Evolutionary conservation across 2,797 vertebrate species (phyloP), one percentile per base, ranked within the genome.

Genomic region (Petrocephalus sullivani): DNA sequence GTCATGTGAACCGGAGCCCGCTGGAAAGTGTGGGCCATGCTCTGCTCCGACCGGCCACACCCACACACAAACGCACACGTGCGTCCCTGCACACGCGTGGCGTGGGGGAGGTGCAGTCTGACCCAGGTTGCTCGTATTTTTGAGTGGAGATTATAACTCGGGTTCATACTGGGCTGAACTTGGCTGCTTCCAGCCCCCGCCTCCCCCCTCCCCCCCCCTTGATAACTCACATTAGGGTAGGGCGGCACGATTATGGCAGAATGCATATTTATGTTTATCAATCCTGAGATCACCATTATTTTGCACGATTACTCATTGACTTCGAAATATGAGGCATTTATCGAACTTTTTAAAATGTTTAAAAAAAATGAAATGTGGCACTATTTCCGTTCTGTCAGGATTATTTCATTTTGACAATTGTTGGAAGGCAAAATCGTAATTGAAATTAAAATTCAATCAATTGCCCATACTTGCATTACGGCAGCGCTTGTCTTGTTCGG

Each of bases 1-100:
- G 8, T 91, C 87, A 88, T 88, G 87, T 88, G 37, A 89, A 91
- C 85, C 87, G 85, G 21, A 28, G 58, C 61, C 49, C 46, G 57
- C 58, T 83, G 86, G 87, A 88, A 89, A 54, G 41, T 83, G n/a
- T 23, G 7, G 81, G 49, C n/a, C 49, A 23, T n/a, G 19, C 37
- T 12, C n/a, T 23, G 49, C 49, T 12, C 7, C 19, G 37, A 28
- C 51, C 12, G 49, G 81, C 21, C n/a, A 81, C 41, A 81, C 41
- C 8, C 41, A 46, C 33, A 75, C 64, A 33, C 23, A 67, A 8
- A 33, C 61, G 19, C 23, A 67, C 23, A 33, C 61, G 19, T 54
- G 53, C 12, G 12, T 54, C 7, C 53, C 7, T 1, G 53, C n/a
- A n/a, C 60, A 56, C 54, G 8, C 54, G 12, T 78, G 37, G 37